A percentile compares a stretch with the other conserved stretches of the same genome.
These are phyloP conservation scores for Cephalotes varians DNA, from an alignment of 2,888 invertebrate genomes.

Conservation along the genomic window DNA sequence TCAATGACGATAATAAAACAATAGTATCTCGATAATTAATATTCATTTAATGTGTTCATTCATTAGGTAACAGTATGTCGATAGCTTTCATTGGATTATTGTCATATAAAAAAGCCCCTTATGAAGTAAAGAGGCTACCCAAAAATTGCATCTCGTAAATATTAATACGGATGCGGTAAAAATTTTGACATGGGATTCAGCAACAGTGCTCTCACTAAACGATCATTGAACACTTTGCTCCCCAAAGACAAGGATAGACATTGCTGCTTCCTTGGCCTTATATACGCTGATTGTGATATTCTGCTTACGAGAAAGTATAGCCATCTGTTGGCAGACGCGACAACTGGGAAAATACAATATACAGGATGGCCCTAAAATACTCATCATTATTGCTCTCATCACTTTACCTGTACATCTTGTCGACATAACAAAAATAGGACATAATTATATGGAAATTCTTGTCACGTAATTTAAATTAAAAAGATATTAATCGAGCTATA, in stretches of 20 bases:
- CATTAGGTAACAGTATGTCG: too few relatives aligned
- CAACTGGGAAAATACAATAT: not conserved
- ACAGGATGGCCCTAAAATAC: not conserved
- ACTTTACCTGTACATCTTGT: not conserved
- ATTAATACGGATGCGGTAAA: conserved; percentile 88
- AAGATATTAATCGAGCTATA: not conserved
- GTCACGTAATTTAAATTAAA: not conserved
- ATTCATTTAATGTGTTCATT: not conserved
- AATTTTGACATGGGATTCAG: conserved; percentile 89
- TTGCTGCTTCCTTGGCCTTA: not conserved
- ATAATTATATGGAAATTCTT: not conserved
- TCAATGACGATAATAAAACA: not conserved
- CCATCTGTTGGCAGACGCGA: conserved; percentile 71
- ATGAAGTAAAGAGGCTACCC: conserved; percentile 90
- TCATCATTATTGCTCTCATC: not conserved
- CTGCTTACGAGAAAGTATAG: conserved; percentile 69
- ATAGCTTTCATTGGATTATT: too few relatives aligned
- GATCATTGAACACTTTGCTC: conserved; percentile 95
- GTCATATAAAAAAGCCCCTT: conserved; percentile 77
- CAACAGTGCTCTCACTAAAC: conserved; percentile 94
- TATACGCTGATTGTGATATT: conserved; percentile 21
- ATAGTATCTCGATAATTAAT: not conserved
- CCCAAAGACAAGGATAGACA: conserved; percentile 92
- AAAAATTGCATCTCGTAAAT: conserved; percentile 92
- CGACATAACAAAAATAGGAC: not conserved